A percentile compares a stretch with the other conserved stretches of the same genome.
phyloP scores from a whole-genome alignment of 2,113 vertebrate genomes.

The Xiphorhynchus elegans region DNA sequence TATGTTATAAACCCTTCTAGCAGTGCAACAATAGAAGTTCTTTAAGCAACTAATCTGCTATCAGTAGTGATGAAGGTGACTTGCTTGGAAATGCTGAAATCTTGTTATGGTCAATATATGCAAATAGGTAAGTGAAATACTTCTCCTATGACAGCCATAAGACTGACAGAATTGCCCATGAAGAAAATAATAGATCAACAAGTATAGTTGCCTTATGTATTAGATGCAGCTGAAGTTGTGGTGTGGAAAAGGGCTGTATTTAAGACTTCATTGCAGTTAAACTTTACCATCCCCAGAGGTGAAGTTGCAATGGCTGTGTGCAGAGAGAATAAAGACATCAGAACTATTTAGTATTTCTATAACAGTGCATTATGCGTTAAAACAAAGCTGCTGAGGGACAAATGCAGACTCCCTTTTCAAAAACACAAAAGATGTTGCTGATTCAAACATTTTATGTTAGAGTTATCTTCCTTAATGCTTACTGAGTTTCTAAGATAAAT shows the following conservation, averaged over 20 bases:
- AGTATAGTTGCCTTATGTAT: not conserved
- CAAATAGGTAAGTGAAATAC: not conserved
- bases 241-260: not conserved
- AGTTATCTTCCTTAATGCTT: not conserved
- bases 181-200: not conserved
- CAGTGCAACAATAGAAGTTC: not conserved
- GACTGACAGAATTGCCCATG: not conserved
- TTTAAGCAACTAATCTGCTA: conserved; percentile 25
- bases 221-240: not conserved
- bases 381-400: not conserved
- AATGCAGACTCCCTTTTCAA: not conserved
- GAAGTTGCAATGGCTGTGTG: not conserved
- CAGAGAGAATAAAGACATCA: not conserved
- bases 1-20: not conserved
- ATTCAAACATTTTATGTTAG: not conserved
- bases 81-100: not conserved
- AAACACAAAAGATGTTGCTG: not conserved
- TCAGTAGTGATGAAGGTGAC: not conserved
- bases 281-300: not conserved
- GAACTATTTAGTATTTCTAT: not conserved
- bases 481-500: not conserved
- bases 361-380: not conserved
- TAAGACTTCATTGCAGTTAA: not conserved
- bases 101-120: not conserved
- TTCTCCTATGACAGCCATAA: not conserved